Evolutionary conservation across 1,140 invertebrate species (phyloP).

Genomic region (Leptinotarsa defecta): DNA sequence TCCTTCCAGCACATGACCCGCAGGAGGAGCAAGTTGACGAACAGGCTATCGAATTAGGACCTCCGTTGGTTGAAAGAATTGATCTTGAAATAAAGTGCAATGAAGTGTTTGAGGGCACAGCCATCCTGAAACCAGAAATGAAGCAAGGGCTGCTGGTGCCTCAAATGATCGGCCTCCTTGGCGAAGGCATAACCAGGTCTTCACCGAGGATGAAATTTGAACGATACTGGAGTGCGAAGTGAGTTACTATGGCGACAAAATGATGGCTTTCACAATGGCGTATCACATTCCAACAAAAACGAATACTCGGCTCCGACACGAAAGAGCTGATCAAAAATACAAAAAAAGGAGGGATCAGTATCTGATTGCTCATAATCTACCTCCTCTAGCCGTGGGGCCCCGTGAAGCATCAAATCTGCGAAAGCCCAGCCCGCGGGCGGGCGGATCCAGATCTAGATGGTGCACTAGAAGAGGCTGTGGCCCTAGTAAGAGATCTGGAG

Average conservation of each 20-base stretch:
- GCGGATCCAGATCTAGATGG: neutral
- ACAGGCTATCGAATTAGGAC: neutral
- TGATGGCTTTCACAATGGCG: neutral
- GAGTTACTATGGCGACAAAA: neutral
- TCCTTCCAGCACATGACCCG: constrained; percentile 4
- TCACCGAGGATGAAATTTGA: neutral
- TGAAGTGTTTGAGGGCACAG: neutral
- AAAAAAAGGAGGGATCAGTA: neutral
- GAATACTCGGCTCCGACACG: neutral
- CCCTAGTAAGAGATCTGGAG: constrained; percentile 17
- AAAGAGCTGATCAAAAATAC: neutral
- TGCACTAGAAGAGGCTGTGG: neutral
- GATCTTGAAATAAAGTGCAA: too few relatives aligned
- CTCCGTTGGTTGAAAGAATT: too few relatives aligned
- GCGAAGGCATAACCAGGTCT: neutral
- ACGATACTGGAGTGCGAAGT: neutral
- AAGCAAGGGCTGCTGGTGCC: constrained; percentile 12
- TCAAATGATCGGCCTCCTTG: neutral
- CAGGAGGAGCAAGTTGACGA: neutral
- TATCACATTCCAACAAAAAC: neutral
- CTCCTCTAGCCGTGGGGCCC: neutral
- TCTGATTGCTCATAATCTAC: neutral
- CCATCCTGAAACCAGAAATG: neutral
- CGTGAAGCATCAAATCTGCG: neutral
- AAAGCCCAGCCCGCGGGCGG: neutral